These are phyloP conservation scores for Emmelina monodactyla DNA, from an alignment of 2,888 invertebrate genomes.

Conservation along the genomic window DNA sequence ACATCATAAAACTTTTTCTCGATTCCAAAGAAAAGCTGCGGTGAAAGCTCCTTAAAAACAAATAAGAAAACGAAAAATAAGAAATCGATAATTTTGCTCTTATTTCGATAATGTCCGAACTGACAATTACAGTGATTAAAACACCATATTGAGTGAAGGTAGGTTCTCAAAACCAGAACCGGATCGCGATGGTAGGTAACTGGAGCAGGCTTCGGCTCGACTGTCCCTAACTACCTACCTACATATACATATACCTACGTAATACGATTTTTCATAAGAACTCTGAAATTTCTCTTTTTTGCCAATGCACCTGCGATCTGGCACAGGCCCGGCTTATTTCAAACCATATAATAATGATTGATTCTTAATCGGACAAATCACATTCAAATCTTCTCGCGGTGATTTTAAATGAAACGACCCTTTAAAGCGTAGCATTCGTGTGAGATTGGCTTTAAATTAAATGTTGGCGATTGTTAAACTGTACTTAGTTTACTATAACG, in stretches of 20 bases:
- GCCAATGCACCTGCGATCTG: constrained; percentile 52
- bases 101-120: constrained; percentile 22
- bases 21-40: neutral
- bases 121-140: constrained; percentile 43
- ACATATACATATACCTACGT: no score
- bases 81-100: constrained; percentile 9
- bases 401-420: no score
- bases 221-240: constrained; percentile 61
- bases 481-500: no score
- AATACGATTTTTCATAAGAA: constrained; percentile 57
- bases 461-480: no score
- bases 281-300: constrained; percentile 59
- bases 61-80: neutral
- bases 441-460: no score
- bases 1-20: neutral
- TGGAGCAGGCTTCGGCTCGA: constrained; percentile 57
- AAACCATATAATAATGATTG: constrained; percentile 44
- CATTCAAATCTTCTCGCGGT: no score
- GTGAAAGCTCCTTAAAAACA: constrained; percentile 1
- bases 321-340: constrained; percentile 49
- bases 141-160: constrained; percentile 51
- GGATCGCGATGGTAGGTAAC: constrained; percentile 55
- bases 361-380: constrained; percentile 36
- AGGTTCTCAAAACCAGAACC: constrained; percentile 54
- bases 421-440: no score